Base-by-base conservation (phyloP, 2,797 vertebrate genomes). In the Poeciliopsis gracilis region DNA sequence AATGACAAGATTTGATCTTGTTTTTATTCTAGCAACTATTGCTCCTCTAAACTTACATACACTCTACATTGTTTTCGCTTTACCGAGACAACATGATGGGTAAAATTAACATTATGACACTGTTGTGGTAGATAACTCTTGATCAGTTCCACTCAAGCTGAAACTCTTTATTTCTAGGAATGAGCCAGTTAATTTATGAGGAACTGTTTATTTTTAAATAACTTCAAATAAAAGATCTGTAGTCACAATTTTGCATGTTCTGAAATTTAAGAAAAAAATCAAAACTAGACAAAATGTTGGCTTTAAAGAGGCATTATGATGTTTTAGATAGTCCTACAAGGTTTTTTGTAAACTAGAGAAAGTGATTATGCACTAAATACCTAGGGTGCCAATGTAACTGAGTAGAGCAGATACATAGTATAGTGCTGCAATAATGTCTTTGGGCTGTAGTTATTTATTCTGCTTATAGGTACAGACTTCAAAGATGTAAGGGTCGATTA, bases 61-160 rank as follows among this genome's bases (percentile, higher is more conserved):
- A 46, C 13, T n/a, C n/a, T n/a, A n/a, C n/a, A n/a, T n/a, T n/a
- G n/a, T n/a, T n/a, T n/a, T n/a, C n/a, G 23, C 59, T 59, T 74
- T 66, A 61, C 33, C 20, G 61, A 53, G 38, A 85, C 25, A 43
- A 87, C 80, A 81, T 70, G 9, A 77, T 67, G 25, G 77, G 79
- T 88, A 41, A 72, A 88, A 83, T 82, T 30, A 79, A 72, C 76
- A 74, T 83, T 82, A 72, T 57, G 53, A 77, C 72, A 47, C 63
- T 63, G 79, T 75, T 88, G 53, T 77, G 78, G 71, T 75, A 81
- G 80, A 78, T 83, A 84, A 77, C 55, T 73, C 80, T 86, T 82
- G 53, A 73, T 20, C 36, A 25, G 51, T 73, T 76, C 69, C 78
- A 55, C 66, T 83, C 57, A 0, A 82, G 80, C 86, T 51, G 12